Percentiles rank a stretch among this genome's conserved stretches.
phyloP scores from a whole-genome alignment of 1,140 invertebrate species.

The Choristoneura fumiferana region DNA sequence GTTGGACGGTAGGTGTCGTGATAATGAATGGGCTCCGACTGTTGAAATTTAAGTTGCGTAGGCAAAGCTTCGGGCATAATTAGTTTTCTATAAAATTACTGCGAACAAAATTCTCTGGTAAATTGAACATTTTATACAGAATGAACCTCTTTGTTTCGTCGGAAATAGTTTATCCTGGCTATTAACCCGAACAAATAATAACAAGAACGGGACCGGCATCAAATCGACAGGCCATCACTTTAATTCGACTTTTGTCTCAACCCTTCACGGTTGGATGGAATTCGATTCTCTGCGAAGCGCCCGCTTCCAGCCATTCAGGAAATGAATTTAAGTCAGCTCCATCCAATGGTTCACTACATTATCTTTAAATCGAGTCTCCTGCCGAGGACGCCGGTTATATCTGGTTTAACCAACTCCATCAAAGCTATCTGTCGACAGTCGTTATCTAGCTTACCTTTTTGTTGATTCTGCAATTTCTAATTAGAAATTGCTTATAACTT shows the following conservation, averaged over 20 bases:
- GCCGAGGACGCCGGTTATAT: not conserved
- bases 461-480: too few relatives aligned
- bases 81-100: too few relatives aligned
- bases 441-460: not conserved
- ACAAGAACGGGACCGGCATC: not conserved
- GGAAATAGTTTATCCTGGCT: slow-evolving; percentile 2
- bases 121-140: too few relatives aligned
- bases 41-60: too few relatives aligned
- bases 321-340: slow-evolving; percentile 7
- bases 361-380: slow-evolving; percentile 11
- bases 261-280: slow-evolving; percentile 11
- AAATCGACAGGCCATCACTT: not conserved
- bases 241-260: slow-evolving; percentile 18
- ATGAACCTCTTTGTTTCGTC: not conserved
- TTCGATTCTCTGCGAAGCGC: not conserved
- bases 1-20: too few relatives aligned
- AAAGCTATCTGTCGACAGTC: not conserved
- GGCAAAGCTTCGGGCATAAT: too few relatives aligned
- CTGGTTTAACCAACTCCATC: not conserved
- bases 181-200: not conserved
- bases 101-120: too few relatives aligned
- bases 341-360: not conserved
- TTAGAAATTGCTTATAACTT: too few relatives aligned
- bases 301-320: not conserved
- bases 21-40: too few relatives aligned